phyloP scores from a whole-genome alignment of 2,888 invertebrate genomes.

The Lymantria monacha region DNA sequence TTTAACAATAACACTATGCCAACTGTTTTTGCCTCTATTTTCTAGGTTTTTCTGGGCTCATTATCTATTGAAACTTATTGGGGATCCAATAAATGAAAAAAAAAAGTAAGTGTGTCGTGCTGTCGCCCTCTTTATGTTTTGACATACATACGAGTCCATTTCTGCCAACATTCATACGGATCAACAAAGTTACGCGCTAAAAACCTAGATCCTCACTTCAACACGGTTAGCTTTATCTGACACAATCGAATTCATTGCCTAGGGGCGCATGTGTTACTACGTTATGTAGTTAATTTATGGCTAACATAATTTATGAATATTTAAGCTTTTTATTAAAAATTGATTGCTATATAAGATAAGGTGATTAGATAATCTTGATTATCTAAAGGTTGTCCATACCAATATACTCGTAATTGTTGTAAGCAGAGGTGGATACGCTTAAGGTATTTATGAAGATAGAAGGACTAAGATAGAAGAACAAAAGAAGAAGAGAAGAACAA shows the following conservation, averaged over 20 bases:
- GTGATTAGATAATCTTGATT: too few relatives aligned
- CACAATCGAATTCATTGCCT: slow-evolving; percentile 48
- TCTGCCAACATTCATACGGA: slow-evolving; percentile 54
- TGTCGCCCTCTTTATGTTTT: slow-evolving; percentile 56
- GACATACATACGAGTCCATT: slow-evolving; percentile 49
- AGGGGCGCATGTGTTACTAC: slow-evolving; percentile 34
- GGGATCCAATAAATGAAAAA: slow-evolving; percentile 4
- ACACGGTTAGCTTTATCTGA: slow-evolving; percentile 71
- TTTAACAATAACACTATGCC: too few relatives aligned
- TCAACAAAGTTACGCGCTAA: slow-evolving; percentile 62
- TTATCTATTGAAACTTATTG: not conserved
- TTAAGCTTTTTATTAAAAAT: not conserved
- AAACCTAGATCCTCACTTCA: slow-evolving; percentile 70
- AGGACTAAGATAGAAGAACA: too few relatives aligned
- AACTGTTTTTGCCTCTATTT: too few relatives aligned
- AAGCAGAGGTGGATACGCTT: too few relatives aligned
- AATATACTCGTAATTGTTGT: too few relatives aligned
- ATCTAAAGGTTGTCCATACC: too few relatives aligned
- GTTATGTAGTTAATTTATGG: slow-evolving; percentile 10
- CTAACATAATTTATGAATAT: slow-evolving; percentile 1
- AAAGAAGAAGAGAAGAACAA: too few relatives aligned
- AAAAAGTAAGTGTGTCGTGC: slow-evolving; percentile 37
- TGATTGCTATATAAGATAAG: too few relatives aligned
- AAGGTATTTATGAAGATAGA: too few relatives aligned
- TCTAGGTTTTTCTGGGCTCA: too few relatives aligned